phyloP scores from a whole-genome alignment of 2,113 vertebrate genomes.

The Cinclus cinclus region DNA sequence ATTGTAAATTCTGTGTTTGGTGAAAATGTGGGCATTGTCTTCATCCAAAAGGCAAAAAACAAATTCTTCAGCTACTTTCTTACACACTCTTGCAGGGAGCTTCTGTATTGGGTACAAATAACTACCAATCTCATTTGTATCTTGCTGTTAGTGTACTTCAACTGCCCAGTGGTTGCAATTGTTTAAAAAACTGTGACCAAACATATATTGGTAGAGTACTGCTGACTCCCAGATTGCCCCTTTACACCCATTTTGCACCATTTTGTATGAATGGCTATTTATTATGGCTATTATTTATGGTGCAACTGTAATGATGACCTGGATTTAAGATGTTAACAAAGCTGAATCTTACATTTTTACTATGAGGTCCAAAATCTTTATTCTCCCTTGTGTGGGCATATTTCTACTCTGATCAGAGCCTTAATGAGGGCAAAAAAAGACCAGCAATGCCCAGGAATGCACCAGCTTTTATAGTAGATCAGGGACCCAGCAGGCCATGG shows the following conservation, averaged over 20 bases:
- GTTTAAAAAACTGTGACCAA: neutral
- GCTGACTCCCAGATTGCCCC: neutral
- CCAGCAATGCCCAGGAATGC: neutral
- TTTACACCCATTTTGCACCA: neutral
- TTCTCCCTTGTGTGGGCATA: neutral
- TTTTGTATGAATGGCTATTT: neutral
- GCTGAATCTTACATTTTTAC: neutral
- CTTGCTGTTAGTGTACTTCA: neutral
- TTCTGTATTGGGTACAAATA: neutral
- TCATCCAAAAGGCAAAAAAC: neutral
- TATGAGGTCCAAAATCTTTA: neutral
- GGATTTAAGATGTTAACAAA: neutral
- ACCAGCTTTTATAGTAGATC: neutral
- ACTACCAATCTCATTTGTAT: neutral
- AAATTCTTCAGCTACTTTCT: neutral
- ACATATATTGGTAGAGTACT: neutral
- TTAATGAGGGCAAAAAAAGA: conserved; percentile 5
- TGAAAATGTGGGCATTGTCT: neutral
- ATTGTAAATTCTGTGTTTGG: neutral
- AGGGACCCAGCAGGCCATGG: conserved; percentile 43
- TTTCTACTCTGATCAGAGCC: neutral
- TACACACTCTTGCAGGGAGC: neutral
- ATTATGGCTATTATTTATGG: neutral
- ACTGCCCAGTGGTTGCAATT: neutral
- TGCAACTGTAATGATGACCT: neutral